Percentiles rank a stretch among this genome's conserved stretches.
These are phyloP conservation scores for Cinclus mexicanus DNA, from an alignment of 2,113 vertebrate genomes.

Conservation along the genomic window DNA sequence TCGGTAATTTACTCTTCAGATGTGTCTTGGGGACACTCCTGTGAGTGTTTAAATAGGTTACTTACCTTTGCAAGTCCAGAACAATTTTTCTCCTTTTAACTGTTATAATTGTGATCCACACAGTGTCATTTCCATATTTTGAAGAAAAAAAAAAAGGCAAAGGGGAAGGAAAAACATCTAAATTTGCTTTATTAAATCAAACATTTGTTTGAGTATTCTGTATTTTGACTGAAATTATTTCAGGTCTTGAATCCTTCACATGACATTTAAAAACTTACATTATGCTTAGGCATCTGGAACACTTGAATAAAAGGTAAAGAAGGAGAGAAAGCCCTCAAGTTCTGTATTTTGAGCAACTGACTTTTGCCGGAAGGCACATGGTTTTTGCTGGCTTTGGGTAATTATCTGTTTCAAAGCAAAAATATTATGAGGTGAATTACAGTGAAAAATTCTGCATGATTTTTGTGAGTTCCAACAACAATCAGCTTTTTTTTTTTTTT, in stretches of 20 bases:
- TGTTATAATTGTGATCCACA: not conserved
- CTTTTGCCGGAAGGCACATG: not conserved
- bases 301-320: not conserved
- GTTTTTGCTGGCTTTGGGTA: not conserved
- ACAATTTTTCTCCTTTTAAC: not conserved
- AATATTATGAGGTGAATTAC: not conserved
- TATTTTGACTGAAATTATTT: not conserved
- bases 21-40: not conserved
- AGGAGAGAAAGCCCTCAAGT: not conserved
- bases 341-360: not conserved
- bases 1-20: constrained; percentile 8
- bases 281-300: not conserved
- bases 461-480: not conserved
- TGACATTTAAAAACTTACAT: not conserved
- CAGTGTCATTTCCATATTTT: not conserved
- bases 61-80: not conserved
- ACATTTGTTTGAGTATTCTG: not conserved
- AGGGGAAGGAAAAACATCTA: not conserved
- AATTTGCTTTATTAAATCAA: not conserved
- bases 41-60: not conserved
- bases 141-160: too few species aligned
- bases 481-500: not conserved
- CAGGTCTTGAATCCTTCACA: not conserved
- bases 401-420: not conserved
- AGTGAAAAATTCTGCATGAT: not conserved